Evolutionary conservation across 2,888 invertebrate genomes (phyloP).

Genomic region (Apodemia duryi): DNA sequence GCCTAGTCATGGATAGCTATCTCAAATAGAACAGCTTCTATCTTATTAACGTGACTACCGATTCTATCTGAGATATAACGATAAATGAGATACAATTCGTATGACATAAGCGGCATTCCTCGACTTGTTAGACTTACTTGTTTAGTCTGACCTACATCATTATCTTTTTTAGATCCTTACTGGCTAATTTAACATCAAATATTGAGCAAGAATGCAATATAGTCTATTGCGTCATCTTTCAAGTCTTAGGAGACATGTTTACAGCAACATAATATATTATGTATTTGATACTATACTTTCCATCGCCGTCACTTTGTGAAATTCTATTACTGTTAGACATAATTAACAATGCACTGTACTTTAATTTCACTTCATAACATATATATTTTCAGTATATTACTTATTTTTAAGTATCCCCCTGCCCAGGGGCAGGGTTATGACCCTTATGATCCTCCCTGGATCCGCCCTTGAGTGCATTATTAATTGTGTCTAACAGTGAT

Average conservation of each 20-base stretch:
- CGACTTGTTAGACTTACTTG: conserved; percentile 20
- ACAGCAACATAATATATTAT: background rate
- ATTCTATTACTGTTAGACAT: no score
- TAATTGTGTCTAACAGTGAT: no score
- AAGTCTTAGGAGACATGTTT: background rate
- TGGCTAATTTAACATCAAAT: conserved; percentile 11
- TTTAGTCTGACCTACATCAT: conserved; percentile 28
- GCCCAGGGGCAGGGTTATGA: no score
- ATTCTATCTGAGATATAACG: conserved; percentile 23
- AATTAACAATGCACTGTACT: no score
- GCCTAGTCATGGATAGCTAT: conserved; percentile 9
- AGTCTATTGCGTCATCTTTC: background rate
- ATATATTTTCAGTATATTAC: no score
- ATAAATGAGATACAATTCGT: conserved; percentile 20
- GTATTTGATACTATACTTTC: no score
- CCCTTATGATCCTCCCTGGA: no score
- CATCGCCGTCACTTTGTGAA: no score
- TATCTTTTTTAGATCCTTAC: conserved; percentile 28
- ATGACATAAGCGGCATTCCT: conserved; percentile 31
- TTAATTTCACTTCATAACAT: no score
- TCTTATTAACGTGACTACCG: conserved; percentile 16
- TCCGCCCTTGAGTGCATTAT: no score
- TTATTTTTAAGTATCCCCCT: no score
- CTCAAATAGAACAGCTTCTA: conserved; percentile 19
- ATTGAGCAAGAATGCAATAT: background rate